Conservation (phyloP, 2,797 vertebrate species). For the Margarornis squamiger region DNA sequence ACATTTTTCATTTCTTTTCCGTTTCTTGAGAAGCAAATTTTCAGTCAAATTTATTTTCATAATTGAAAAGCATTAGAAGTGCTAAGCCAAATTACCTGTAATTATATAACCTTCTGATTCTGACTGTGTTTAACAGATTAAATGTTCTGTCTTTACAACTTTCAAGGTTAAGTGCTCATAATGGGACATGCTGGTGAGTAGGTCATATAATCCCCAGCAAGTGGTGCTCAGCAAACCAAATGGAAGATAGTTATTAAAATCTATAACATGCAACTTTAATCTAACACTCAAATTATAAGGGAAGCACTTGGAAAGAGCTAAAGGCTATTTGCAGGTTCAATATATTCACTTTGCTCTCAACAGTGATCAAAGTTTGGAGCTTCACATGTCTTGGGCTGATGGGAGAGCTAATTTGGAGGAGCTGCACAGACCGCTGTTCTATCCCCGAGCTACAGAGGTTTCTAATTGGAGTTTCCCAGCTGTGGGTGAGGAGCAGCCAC, state of each 20-base stretch:
- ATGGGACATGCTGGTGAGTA: constrained; percentile 52
- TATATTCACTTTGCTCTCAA: constrained; percentile 52
- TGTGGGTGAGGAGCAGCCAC: neutral
- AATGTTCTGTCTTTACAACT: constrained; percentile 65
- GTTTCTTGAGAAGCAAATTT: neutral
- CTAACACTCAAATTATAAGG: constrained; percentile 55
- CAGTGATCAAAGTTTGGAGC: constrained; percentile 59
- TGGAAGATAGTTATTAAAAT: constrained; percentile 62
- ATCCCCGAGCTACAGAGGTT: neutral
- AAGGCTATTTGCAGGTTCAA: constrained; percentile 63
- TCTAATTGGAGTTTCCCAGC: constrained; percentile 18
- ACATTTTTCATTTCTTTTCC: constrained; percentile 16
- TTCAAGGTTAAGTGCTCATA: constrained; percentile 64
- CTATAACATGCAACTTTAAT: constrained; percentile 50
- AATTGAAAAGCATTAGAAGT: constrained; percentile 49
- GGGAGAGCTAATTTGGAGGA: constrained; percentile 48
- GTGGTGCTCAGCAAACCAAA: constrained; percentile 53
- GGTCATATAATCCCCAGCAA: constrained; percentile 57
- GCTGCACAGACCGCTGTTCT: neutral
- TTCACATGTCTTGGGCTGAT: neutral
- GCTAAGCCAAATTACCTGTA: constrained; percentile 59
- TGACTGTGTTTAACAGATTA: constrained; percentile 73
- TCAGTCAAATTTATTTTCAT: constrained; percentile 58
- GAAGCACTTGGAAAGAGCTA: constrained; percentile 49
- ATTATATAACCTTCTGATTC: constrained; percentile 67